Evolutionary conservation across 2,797 vertebrate genomes (phyloP), one percentile per base, ranked within the genome.

Genomic region (Rhinophrynus dorsalis): DNA sequence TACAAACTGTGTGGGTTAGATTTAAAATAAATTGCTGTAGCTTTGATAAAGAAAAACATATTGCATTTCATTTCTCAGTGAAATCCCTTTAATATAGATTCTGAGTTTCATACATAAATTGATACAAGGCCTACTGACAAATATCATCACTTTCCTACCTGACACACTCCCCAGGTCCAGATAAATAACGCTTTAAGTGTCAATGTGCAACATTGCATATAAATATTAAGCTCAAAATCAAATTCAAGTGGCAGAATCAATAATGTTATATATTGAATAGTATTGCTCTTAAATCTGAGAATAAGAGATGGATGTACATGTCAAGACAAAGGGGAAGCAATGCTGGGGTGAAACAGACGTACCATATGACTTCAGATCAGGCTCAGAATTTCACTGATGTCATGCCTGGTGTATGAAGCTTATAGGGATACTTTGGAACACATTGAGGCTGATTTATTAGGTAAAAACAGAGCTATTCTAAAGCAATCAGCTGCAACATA

Each of bases 171-270:
- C 37, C 8, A 38, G 21, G 37, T 13, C 23, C 13, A n/a, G 37
- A 59, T 42, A 59, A 59, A 59, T 59, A 27, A 40, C 8, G n/a
- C 23, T 59, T 59, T 42, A 3, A 38, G 33, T 26, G 35, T 59
- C 56, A 26, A 24, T 5, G 35, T 40, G 35, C 40, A 40, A 23
- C 17, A 59, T 59, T 13, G 30, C 23, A 42, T 42, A 20, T 40
- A 59, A 11, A 57, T 57, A 57, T 57, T 57, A 37, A 37, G 54
- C 24, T 57, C 17, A 57, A 57, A 37, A 37, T 57, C 18, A 57
- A 57, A 57, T 23, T 57, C 54, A 57, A 57, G 13, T 57, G 11
- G 20, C 18, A 57, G 38, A 57, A 57, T 57, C 32, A 23, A 57
- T 57, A 38, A 23, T 24, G 33, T 15, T 55, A 13, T 57, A 57